These are phyloP conservation scores for Mastomys coucha DNA, from an alignment of 2,113 vertebrate species.

Conservation along the genomic window DNA sequence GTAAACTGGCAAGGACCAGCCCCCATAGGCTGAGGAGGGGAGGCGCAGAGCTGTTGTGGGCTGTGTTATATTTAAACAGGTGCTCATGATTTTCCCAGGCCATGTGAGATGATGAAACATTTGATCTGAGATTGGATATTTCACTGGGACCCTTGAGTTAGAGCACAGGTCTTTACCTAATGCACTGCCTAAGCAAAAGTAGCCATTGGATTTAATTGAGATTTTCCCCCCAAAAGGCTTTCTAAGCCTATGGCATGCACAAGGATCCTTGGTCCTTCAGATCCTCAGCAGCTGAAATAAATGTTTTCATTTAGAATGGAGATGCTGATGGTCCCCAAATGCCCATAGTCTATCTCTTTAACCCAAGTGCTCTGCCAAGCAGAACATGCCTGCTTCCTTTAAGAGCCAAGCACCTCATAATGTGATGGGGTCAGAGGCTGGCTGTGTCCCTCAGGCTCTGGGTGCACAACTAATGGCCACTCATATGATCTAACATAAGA, in stretches of 20 bases:
- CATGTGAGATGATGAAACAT: background rate
- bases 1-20: background rate
- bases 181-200: conserved; percentile 33
- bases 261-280: conserved; percentile 53
- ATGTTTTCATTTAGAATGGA: conserved; percentile 70
- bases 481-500: background rate
- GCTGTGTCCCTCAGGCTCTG: background rate
- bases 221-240: conserved; percentile 38
- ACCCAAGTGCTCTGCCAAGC: background rate
- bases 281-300: conserved; percentile 63
- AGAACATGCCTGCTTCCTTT: background rate
- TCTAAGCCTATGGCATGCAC: conserved; percentile 20
- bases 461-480: background rate
- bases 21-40: background rate
- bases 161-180: background rate
- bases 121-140: background rate
- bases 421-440: fast-evolving
- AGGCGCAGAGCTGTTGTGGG: background rate
- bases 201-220: conserved; percentile 64
- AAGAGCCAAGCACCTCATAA: background rate
- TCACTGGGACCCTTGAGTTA: background rate
- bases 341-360: conserved; percentile 51
- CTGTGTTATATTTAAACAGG: conserved; percentile 20
- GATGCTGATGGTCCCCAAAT: conserved; percentile 70
- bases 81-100: conserved; percentile 1